Conservation (phyloP, 2,797 vertebrate species). For the Cirrhinus molitorella region DNA sequence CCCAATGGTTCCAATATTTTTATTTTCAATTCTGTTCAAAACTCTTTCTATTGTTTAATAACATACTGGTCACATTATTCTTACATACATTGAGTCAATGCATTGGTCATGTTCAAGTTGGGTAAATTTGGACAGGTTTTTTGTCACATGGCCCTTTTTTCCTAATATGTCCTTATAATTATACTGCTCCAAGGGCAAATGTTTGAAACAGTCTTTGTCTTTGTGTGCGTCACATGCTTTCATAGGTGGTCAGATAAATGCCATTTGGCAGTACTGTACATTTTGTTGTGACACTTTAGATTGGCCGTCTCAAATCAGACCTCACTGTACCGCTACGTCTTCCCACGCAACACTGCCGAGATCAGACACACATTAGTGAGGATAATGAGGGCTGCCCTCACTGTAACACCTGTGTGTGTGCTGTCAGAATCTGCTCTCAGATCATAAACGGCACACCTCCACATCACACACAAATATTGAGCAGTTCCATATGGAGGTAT, state of each 20-base stretch:
- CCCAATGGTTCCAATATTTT: too few species aligned
- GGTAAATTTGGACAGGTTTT: background rate
- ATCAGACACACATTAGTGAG: conserved; percentile 43
- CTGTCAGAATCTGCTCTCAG: conserved; percentile 42
- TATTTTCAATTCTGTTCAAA: background rate
- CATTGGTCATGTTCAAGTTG: background rate
- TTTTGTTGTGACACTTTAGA: conserved; percentile 40
- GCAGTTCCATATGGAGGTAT: background rate
- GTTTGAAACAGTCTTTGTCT: background rate
- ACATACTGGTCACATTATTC: background rate
- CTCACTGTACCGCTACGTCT: conserved; percentile 18
- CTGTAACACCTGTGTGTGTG: conserved; percentile 41
- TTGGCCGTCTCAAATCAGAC: conserved; percentile 33
- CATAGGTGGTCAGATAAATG: conserved; percentile 18
- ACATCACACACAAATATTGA: conserved; percentile 6
- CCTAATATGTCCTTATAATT: background rate
- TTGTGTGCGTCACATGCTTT: conserved; percentile 7
- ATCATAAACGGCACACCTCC: conserved; percentile 3
- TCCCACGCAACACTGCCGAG: conserved; percentile 19
- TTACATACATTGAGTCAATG: background rate
- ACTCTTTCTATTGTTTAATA: background rate
- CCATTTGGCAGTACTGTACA: background rate
- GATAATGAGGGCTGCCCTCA: conserved; percentile 55
- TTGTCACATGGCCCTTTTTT: background rate
- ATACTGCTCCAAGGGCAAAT: background rate